These are phyloP conservation scores for Drosophila parthenogenetica DNA, from an alignment of 2,888 invertebrate genomes.

Conservation along the genomic window DNA sequence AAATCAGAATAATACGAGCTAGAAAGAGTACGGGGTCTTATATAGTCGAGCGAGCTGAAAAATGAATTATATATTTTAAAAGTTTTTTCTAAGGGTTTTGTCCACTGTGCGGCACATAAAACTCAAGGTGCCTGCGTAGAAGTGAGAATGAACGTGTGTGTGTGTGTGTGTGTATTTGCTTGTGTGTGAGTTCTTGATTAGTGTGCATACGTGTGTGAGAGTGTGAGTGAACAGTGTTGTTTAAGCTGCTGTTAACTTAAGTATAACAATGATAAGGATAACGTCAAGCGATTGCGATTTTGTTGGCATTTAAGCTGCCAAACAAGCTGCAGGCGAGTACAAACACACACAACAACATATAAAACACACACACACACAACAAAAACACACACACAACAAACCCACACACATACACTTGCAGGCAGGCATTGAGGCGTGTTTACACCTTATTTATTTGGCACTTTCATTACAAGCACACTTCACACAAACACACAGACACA, in stretches of 20 bases:
- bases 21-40: too few relatives aligned
- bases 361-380: slow-evolving; percentile 11
- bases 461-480: slow-evolving; percentile 57
- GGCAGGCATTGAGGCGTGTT: slow-evolving; percentile 28
- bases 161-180: slow-evolving; percentile 3
- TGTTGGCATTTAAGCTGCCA: slow-evolving; percentile 59
- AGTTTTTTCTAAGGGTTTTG: not conserved
- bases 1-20: too few relatives aligned
- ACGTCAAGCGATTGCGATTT: slow-evolving; percentile 69
- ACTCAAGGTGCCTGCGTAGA: slow-evolving; percentile 21
- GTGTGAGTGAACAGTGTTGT: slow-evolving; percentile 46
- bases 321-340: slow-evolving; percentile 28
- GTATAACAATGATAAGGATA: slow-evolving; percentile 82
- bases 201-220: slow-evolving; percentile 40
- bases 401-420: not conserved
- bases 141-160: not conserved
- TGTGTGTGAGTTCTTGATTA: slow-evolving; percentile 62
- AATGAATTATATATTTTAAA: not conserved
- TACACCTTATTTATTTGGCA: slow-evolving; percentile 69
- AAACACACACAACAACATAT: slow-evolving; percentile 15
- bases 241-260: slow-evolving; percentile 81
- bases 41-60: too few relatives aligned
- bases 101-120: slow-evolving; percentile 53
- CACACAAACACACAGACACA: not conserved
- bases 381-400: not conserved